These are phyloP conservation scores for Myripristis murdjan DNA, from an alignment of 2,797 vertebrate genomes.

Conservation along the genomic window DNA sequence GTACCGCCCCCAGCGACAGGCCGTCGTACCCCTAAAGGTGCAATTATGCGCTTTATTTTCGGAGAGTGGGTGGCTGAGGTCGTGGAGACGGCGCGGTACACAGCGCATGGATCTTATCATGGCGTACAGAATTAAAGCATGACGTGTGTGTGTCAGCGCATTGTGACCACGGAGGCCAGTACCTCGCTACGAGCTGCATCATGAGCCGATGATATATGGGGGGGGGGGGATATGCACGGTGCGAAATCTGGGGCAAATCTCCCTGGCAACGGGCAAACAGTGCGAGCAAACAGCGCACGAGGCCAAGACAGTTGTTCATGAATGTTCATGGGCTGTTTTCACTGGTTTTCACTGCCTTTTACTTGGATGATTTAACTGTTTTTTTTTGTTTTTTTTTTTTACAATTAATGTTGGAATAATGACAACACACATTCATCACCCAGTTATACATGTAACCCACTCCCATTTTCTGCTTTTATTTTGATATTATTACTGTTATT, in stretches of 20 bases:
- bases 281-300: conserved; percentile 3
- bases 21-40: too few species aligned
- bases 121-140: conserved; percentile 51
- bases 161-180: conserved; percentile 25
- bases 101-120: conserved; percentile 36
- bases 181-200: background rate
- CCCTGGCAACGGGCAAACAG: background rate
- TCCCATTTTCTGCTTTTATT: too few species aligned
- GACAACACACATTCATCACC: too few species aligned
- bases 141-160: conserved; percentile 51
- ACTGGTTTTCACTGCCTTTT: background rate
- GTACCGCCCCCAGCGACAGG: too few species aligned
- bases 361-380: too few species aligned
- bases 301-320: background rate
- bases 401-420: too few species aligned
- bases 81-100: conserved; percentile 9
- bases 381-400: too few species aligned
- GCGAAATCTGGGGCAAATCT: too few species aligned
- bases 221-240: conserved; percentile 8
- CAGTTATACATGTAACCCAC: too few species aligned
- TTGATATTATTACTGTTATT: too few species aligned
- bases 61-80: conserved; percentile 44
- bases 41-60: too few species aligned
- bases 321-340: background rate
- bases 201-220: conserved; percentile 2